phyloP scores from a whole-genome alignment of 2,888 invertebrate genomes.

The Andrena haemorrhoa region DNA sequence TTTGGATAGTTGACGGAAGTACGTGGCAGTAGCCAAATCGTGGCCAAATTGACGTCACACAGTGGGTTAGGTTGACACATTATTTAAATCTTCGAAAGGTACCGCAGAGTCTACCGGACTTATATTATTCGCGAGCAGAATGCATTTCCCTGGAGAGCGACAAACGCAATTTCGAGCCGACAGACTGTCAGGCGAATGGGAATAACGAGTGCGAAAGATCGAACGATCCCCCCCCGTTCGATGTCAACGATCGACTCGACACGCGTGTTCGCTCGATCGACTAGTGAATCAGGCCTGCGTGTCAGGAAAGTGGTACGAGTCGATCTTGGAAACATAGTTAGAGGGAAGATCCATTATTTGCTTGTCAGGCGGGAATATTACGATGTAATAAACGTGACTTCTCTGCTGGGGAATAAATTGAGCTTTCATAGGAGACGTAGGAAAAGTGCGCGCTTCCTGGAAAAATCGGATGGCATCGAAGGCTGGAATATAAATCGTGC shows the following conservation, averaged over 20 bases:
- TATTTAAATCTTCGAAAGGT: too few species aligned
- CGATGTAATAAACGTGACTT: slow-evolving; percentile 46
- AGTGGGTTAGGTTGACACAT: too few species aligned
- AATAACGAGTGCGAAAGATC: slow-evolving; percentile 16
- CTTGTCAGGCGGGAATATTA: slow-evolving; percentile 49
- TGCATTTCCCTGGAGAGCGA: neutral
- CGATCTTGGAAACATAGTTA: slow-evolving; percentile 53
- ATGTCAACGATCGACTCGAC: slow-evolving; percentile 37
- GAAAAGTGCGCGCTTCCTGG: slow-evolving; percentile 10
- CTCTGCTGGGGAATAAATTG: slow-evolving; percentile 30
- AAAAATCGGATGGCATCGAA: slow-evolving; percentile 30
- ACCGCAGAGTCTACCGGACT: too few species aligned
- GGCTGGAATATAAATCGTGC: slow-evolving; percentile 7
- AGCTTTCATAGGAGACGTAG: slow-evolving; percentile 30
- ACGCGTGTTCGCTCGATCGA: slow-evolving; percentile 47
- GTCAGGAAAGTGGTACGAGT: slow-evolving; percentile 54
- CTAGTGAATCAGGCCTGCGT: slow-evolving; percentile 40
- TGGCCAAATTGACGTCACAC: too few species aligned
- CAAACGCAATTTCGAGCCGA: slow-evolving; percentile 11
- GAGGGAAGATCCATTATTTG: slow-evolving; percentile 53
- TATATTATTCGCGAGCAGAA: neutral
- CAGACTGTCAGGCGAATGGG: neutral
- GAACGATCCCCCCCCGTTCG: slow-evolving; percentile 24
- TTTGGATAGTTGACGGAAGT: slow-evolving; percentile 9
- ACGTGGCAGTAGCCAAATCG: too few species aligned